Evolutionary conservation across 2,888 invertebrate species (phyloP).

Genomic region (Sclerodermus sp.): DNA sequence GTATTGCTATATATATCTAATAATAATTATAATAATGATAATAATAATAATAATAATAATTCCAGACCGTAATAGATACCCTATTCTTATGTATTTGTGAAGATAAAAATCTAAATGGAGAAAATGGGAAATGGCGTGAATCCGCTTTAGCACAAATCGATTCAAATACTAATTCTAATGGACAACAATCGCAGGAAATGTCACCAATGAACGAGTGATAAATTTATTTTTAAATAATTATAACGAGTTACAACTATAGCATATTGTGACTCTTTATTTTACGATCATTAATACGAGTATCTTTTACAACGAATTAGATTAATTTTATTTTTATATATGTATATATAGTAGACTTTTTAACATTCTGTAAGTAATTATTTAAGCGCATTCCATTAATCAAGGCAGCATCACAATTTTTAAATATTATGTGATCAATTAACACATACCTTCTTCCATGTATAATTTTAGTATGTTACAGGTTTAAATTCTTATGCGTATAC

Average conservation of each 20-base stretch:
- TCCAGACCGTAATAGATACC: constrained; percentile 91
- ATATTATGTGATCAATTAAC: no score
- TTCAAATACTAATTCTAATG: constrained; percentile 39
- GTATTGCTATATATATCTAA: constrained; percentile 1
- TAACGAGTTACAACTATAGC: neutral
- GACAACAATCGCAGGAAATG: constrained; percentile 57
- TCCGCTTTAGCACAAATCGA: constrained; percentile 49
- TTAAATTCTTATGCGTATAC: no score
- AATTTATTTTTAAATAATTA: neutral
- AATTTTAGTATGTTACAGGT: no score
- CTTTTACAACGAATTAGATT: no score
- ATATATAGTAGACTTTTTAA: no score
- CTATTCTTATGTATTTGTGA: constrained; percentile 93
- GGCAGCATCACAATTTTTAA: no score
- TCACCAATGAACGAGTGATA: constrained; percentile 55
- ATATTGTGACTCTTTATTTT: no score
- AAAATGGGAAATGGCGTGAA: constrained; percentile 62
- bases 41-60: constrained; percentile 25
- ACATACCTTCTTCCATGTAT: no score
- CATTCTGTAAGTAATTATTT: no score
- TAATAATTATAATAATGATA: neutral
- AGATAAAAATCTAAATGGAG: constrained; percentile 81
- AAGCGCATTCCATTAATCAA: no score
- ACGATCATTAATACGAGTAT: no score
- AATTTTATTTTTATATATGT: constrained; percentile 51